Evolutionary conservation across 2,797 vertebrate genomes (phyloP), one percentile per base, ranked within the genome.

Genomic region (Sardinella longiceps): DNA sequence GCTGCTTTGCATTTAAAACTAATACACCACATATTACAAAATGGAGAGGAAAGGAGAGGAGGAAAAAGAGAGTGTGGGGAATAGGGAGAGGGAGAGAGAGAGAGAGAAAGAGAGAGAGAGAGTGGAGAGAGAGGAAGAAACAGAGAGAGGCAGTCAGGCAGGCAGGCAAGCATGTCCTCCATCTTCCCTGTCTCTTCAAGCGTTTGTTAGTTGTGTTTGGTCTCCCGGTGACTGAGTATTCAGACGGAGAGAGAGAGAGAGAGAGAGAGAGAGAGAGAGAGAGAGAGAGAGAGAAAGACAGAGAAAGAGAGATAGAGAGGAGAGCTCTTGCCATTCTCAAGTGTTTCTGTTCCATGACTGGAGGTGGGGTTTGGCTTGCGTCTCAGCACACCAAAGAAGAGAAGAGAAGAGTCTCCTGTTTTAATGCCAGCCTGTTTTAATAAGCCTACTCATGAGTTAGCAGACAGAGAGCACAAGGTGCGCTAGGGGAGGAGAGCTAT

Each of bases 311-410:
- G 28, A 66, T 11, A 66, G 9, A 33, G 25, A 30, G 63, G 25
- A 30, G 63, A 70, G 63, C 70, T 23, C 70, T 23, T 1, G 23
- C 37, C 33, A 33, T 74, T 58, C 81, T 53, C 2, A 33, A 86
- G 66, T 80, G 23, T 82, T 74, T 80, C 51, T 63, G 81, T 85
- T 85, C 66, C 66, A 77, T 83, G 80, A 87, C 87, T 83, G 83
- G 81, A 46, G 70, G 85, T 83, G 80, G 53, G 80, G 85, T 56
- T 50, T 58, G 83, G 60, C 74, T 83, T 83, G 28, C 1, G 84
- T 87, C 87, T 87, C 81, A 56, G 83, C 86, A 85, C 87, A 88
- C 87, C 87, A 88, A 88, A 88, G 87, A 88, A 82, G 66, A 43
- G 37, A 86, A 88, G 87, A 88, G 87, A 88, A 82, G 66, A 43